Evolutionary conservation across 2,888 invertebrate species (phyloP), one percentile per base, ranked within the genome.

Genomic region (Tetropium fuscum): DNA sequence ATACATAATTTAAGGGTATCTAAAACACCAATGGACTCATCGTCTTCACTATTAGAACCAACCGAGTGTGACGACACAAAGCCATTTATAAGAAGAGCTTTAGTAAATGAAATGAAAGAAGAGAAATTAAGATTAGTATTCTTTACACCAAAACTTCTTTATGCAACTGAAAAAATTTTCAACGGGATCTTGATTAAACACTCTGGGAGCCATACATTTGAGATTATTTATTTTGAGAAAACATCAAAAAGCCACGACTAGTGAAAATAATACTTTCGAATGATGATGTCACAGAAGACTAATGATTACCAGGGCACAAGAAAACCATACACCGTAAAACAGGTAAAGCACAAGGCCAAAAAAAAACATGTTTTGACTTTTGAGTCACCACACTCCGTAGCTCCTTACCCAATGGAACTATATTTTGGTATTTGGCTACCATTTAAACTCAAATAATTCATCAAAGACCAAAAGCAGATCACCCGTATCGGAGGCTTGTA

Each of bases 391-490:
- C 43, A 43, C 20, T 25, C 16, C 22, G 11, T 10, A 43, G 20
- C n/a, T 19, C n/a, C 22, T 43, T 43, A 22, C 43, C 43, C 10
- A 11, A 11, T 22, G 10, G n/a, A 43, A 13, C n/a, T n/a, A n/a
- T n/a, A n/a, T n/a, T n/a, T n/a, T n/a, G n/a, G n/a, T n/a, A n/a
- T 20, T 22, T 43, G 13, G 22, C 19, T 43, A 3, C 43, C 43
- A 43, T 43, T 43, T 6, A 43, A n/a, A 20, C 43, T 36, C 36
- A 11, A 36, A 36, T 13, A 36, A 11, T 11, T 36, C 2, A 36
- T 36, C 36, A 10, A 36, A 11, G 32, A 65, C 60, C 8, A 55
- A 11, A 2, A 65, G 27, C 5, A 58, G 45, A 20, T 65, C 62
- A 3, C 58, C 55, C 2, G 60, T 58, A 10, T 55, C 43, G 6